A percentile compares a stretch with the other conserved stretches of the same genome.
Evolutionary conservation across 1,140 invertebrate species (phyloP).

Genomic region (silkworm (Bombyx mori)): ASM3026992v2 NC_085112.1:7589501-7590000

Average conservation of each 20-base stretch:
- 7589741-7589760: not conserved
- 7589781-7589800: conserved; percentile 41
- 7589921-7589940: conserved; percentile 33
- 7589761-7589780: conserved; percentile 27
- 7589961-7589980: conserved; percentile 31
- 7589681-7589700: no score
- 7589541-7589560: no score
- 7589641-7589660: no score
- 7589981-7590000: conserved; percentile 19
- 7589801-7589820: conserved; percentile 42
- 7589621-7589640: no score
- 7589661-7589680: no score
- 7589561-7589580: no score
- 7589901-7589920: conserved; percentile 34
- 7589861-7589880: conserved; percentile 44
- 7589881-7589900: conserved; percentile 52
- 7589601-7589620: no score
- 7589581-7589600: no score
- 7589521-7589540: not conserved
- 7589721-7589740: no score
- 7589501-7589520: conserved; percentile 1
- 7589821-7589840: conserved; percentile 43
- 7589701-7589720: no score
- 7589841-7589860: conserved; percentile 41
- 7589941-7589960: conserved; percentile 26